phyloP scores from a whole-genome alignment of 2,888 invertebrate species.

The Limnephilus auricula region DNA sequence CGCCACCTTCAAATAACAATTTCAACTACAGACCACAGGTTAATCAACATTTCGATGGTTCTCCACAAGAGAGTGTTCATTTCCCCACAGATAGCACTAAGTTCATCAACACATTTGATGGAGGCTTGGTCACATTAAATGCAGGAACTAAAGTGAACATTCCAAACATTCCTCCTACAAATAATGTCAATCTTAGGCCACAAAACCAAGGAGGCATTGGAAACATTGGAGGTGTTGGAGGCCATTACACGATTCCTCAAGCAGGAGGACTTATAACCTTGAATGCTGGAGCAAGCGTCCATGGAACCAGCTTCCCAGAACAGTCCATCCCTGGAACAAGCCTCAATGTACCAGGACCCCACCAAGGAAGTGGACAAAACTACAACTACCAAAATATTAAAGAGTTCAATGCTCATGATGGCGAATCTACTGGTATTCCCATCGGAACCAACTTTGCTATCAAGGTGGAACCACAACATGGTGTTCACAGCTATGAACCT shows the following conservation, averaged over 20 bases:
- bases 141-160: constrained; percentile 65
- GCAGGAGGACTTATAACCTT: constrained; percentile 64
- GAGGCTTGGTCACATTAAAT: constrained; percentile 64
- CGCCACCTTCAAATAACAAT: constrained; percentile 60
- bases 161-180: constrained; percentile 44
- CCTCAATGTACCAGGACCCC: constrained; percentile 52
- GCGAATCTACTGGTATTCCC: constrained; percentile 74
- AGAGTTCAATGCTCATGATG: constrained; percentile 61
- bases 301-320: constrained; percentile 62
- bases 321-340: constrained; percentile 63
- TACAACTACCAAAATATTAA: constrained; percentile 56
- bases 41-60: constrained; percentile 34
- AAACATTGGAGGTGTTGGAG: constrained; percentile 31
- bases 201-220: constrained; percentile 48
- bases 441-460: constrained; percentile 77
- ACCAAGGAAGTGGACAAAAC: constrained; percentile 50
- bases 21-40: constrained; percentile 52
- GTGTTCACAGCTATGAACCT: constrained; percentile 71
- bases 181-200: constrained; percentile 43
- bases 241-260: constrained; percentile 62
- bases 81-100: constrained; percentile 55
- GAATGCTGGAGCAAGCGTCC: constrained; percentile 65
- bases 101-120: constrained; percentile 63
- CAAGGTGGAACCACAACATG: constrained; percentile 72
- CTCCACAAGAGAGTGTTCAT: constrained; percentile 49